Percentiles rank a stretch among this genome's conserved stretches.
Evolutionary conservation across 2,888 invertebrate species (phyloP).

Genomic region (Nematopogon swammerdamellus): DNA sequence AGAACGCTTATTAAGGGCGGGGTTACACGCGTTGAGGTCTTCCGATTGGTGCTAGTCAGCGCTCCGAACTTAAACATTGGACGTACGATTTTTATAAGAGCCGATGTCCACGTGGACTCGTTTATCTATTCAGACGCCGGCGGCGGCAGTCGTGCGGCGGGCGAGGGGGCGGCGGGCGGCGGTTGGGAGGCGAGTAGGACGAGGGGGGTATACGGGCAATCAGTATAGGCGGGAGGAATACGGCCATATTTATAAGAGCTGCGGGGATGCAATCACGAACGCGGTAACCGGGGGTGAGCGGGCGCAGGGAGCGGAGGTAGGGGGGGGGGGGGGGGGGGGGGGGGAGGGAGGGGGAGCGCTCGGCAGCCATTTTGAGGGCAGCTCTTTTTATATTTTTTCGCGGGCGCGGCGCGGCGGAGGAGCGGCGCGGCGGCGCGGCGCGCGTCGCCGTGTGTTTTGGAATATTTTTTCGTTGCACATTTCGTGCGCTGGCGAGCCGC

Average conservation of each 20-base stretch:
- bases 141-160: slow-evolving; percentile 18
- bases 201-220: slow-evolving; percentile 59
- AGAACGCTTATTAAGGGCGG: slow-evolving; percentile 59
- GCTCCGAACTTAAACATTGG: slow-evolving; percentile 27
- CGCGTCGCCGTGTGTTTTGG: slow-evolving; percentile 16
- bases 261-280: slow-evolving; percentile 58
- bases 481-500: slow-evolving; percentile 19
- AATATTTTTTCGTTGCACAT: slow-evolving; percentile 1
- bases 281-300: slow-evolving; percentile 40
- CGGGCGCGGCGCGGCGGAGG: slow-evolving; percentile 56
- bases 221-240: slow-evolving; percentile 59
- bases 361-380: slow-evolving; percentile 74
- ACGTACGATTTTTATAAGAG: slow-evolving; percentile 53
- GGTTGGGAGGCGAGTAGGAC: slow-evolving; percentile 27
- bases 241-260: slow-evolving; percentile 60
- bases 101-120: slow-evolving; percentile 56
- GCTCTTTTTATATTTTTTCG: slow-evolving; percentile 62
- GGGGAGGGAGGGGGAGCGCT: slow-evolving; percentile 35
- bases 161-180: slow-evolving; percentile 36
- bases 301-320: slow-evolving; percentile 22
- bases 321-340: slow-evolving; percentile 20
- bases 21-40: slow-evolving; percentile 41
- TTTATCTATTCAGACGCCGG: slow-evolving; percentile 60
- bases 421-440: slow-evolving; percentile 56
- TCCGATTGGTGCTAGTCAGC: slow-evolving; percentile 24